These are phyloP conservation scores for Hipparchia sbordonii DNA, from an alignment of 2,888 invertebrate species.

Conservation along the genomic window DNA sequence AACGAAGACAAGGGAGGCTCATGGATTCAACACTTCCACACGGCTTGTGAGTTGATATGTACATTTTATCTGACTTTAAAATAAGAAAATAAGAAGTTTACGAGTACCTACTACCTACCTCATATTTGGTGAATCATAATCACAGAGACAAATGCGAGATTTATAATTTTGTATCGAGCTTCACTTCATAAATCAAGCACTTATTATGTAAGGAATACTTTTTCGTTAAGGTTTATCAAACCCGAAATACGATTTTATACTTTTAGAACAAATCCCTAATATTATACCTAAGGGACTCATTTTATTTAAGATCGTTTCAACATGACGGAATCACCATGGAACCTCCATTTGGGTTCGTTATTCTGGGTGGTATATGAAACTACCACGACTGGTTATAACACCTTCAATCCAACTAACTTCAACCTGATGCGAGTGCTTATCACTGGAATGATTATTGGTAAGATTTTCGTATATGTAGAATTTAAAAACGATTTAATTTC, in stretches of 20 bases:
- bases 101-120: too few relatives aligned
- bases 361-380: constrained; percentile 70
- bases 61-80: background rate
- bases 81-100: background rate
- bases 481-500: too few relatives aligned
- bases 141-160: too few relatives aligned
- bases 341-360: constrained; percentile 61
- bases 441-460: constrained; percentile 60
- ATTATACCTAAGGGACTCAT: background rate
- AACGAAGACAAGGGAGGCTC: constrained; percentile 59
- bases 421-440: constrained; percentile 56
- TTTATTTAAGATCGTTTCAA: constrained; percentile 60
- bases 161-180: too few relatives aligned
- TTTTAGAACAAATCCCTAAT: background rate
- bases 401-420: constrained; percentile 61
- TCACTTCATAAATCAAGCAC: too few relatives aligned
- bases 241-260: too few relatives aligned
- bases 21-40: constrained; percentile 57
- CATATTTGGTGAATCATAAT: too few relatives aligned
- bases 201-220: too few relatives aligned
- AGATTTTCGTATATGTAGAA: constrained; percentile 25
- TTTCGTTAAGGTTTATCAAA: too few relatives aligned
- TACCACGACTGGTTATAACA: constrained; percentile 64
- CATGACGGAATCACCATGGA: constrained; percentile 59
- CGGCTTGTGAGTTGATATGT: constrained; percentile 49